phyloP scores from a whole-genome alignment of 2,888 invertebrate species.

The Prenolepis imparis region DNA sequence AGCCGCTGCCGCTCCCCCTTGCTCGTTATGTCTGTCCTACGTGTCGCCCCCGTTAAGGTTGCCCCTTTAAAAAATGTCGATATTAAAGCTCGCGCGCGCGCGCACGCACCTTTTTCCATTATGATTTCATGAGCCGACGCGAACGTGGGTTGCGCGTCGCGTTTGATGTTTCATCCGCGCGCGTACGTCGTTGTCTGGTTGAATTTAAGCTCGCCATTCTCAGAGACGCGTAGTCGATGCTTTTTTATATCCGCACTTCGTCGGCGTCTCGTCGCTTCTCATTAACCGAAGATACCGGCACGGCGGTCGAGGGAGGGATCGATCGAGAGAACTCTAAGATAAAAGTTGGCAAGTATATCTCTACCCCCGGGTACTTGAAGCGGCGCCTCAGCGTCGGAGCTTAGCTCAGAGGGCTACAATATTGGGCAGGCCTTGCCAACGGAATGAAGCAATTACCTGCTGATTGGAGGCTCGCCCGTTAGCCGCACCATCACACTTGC shows the following conservation, averaged over 20 bases:
- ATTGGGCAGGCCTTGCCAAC: constrained; percentile 69
- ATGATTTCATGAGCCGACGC: constrained; percentile 19
- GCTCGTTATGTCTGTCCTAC: constrained; percentile 74
- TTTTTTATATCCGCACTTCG: constrained; percentile 23
- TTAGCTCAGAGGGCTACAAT: constrained; percentile 59
- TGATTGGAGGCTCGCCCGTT: constrained; percentile 84
- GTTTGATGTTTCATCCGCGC: constrained; percentile 43
- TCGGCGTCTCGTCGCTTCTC: constrained; percentile 15
- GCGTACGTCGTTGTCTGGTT: constrained; percentile 58
- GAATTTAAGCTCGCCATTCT: constrained; percentile 80
- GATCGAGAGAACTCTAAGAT: constrained; percentile 5
- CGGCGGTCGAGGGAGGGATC: not conserved
- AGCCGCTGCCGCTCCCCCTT: constrained; percentile 65
- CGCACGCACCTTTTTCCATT: not conserved
- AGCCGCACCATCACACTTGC: constrained; percentile 82
- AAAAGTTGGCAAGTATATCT: constrained; percentile 38
- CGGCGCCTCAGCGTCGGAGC: constrained; percentile 38
- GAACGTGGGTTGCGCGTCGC: not conserved
- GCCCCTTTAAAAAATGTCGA: constrained; percentile 68
- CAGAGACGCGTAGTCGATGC: constrained; percentile 28
- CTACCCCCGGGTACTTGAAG: not conserved
- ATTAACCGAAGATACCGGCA: constrained; percentile 37
- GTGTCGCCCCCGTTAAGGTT: constrained; percentile 66
- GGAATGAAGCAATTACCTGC: constrained; percentile 85
- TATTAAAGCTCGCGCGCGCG: constrained; percentile 64